Evolutionary conservation across 2,888 invertebrate species (phyloP).

Genomic region (Merodon equestris): DNA sequence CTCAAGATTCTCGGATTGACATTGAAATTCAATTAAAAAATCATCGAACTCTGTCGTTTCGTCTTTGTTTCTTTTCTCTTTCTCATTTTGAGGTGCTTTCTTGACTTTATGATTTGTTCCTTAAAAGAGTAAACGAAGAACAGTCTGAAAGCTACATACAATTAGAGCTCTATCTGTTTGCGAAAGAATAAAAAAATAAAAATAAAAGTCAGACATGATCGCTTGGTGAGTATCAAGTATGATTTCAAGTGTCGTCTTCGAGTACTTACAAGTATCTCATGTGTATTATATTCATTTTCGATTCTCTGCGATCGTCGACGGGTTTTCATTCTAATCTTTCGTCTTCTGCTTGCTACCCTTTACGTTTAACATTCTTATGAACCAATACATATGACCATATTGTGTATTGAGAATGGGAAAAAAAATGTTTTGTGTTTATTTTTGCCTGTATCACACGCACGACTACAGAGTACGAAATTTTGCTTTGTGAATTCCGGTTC

Average conservation of each 20-base stretch:
- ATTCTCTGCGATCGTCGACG: no score
- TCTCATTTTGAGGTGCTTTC: constrained; percentile 15
- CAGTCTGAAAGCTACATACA: constrained; percentile 3
- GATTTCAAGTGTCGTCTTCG: no score
- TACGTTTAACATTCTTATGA: no score
- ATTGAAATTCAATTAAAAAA: constrained; percentile 55
- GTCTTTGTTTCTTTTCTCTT: not conserved
- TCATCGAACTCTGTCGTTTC: constrained; percentile 39
- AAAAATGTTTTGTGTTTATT: no score
- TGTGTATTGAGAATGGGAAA: no score
- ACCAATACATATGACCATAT: no score
- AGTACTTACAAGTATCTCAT: not conserved
- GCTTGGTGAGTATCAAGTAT: no score
- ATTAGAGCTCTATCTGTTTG: constrained; percentile 34
- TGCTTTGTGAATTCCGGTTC: constrained; percentile 63
- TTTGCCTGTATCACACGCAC: no score
- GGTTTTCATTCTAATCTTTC: no score
- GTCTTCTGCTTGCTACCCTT: no score
- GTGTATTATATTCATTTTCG: no score
- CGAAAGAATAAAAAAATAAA: constrained; percentile 6
- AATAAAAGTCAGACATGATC: not conserved
- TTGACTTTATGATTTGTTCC: not conserved
- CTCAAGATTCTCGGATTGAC: constrained; percentile 31
- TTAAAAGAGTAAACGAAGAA: not conserved
- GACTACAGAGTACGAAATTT: constrained; percentile 36